A percentile compares a stretch with the other conserved stretches of the same genome.
Conservation (phyloP, 2,113 vertebrate genomes). For the Carettochelys insculpta region DNA sequence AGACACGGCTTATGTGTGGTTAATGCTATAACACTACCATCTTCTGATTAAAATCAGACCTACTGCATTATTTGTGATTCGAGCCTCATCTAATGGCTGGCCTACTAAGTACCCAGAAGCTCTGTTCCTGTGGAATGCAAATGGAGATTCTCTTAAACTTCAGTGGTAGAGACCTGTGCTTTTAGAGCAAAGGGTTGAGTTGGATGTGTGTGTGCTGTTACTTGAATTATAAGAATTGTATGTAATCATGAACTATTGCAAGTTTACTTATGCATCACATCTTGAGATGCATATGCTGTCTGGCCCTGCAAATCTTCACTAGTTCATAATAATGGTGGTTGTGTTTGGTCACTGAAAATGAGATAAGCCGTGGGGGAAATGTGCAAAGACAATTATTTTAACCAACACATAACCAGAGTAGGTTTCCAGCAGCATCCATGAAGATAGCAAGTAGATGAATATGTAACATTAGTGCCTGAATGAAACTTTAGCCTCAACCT, state of each 20-base stretch:
- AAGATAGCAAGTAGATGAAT: background rate
- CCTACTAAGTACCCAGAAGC: background rate
- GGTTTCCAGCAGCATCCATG: background rate
- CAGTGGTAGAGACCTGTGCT: background rate
- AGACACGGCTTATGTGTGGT: no score
- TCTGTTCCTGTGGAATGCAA: background rate
- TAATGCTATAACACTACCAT: background rate
- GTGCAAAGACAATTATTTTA: background rate
- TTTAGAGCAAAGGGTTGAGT: background rate
- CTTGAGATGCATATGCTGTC: background rate
- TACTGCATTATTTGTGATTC: background rate
- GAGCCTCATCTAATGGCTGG: background rate
- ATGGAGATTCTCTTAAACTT: background rate
- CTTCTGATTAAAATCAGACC: slow-evolving; percentile 3
- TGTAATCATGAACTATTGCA: background rate
- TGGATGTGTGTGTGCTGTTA: background rate
- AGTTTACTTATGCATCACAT: background rate
- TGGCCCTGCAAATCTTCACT: background rate
- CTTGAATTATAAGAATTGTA: background rate
- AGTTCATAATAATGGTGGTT: background rate
- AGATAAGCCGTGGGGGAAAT: background rate
- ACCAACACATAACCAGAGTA: background rate
- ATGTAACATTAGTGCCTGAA: background rate
- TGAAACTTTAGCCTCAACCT: background rate
- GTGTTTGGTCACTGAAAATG: background rate